These are phyloP conservation scores for Bergia puertoricense DNA, from an alignment of 92 coral and sea anemone genomes.

Conservation along the genomic window DNA sequence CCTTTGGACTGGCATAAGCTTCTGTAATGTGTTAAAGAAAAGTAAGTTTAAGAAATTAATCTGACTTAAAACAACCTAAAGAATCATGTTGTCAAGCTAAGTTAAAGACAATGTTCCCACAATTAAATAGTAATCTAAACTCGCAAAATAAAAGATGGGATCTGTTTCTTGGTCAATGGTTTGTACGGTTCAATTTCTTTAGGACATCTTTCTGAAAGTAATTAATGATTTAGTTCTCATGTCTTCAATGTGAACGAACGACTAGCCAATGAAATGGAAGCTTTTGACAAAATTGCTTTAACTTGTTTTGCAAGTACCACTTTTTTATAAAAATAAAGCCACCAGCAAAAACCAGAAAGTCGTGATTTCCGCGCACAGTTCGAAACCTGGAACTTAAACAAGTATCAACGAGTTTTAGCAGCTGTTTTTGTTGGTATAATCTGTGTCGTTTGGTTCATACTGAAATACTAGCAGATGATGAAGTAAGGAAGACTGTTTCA, in stretches of 20 bases:
- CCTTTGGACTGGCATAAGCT: slow-evolving; percentile 36
- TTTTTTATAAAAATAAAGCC: background rate
- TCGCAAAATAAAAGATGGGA: background rate
- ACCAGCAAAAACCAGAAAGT: slow-evolving; percentile 20
- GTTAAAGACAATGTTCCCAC: background rate
- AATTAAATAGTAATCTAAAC: background rate
- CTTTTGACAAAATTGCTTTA: slow-evolving; percentile 18
- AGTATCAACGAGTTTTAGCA: background rate
- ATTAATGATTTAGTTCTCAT: slow-evolving; percentile 7
- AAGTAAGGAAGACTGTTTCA: too few species aligned
- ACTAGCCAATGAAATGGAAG: background rate
- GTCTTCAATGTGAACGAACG: background rate
- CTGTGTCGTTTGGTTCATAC: background rate
- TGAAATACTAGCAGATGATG: background rate
- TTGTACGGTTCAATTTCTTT: slow-evolving; percentile 6
- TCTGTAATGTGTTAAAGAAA: slow-evolving; percentile 13
- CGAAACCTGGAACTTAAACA: background rate
- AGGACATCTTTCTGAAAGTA: background rate
- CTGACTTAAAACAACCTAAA: background rate
- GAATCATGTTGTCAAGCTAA: too few species aligned
- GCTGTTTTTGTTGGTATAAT: background rate
- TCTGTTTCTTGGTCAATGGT: background rate
- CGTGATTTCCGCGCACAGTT: background rate
- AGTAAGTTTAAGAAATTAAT: background rate
- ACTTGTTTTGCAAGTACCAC: slow-evolving; percentile 10